phyloP scores from a whole-genome alignment of 2,888 invertebrate genomes.

The Ecliptopera silaceata region DNA sequence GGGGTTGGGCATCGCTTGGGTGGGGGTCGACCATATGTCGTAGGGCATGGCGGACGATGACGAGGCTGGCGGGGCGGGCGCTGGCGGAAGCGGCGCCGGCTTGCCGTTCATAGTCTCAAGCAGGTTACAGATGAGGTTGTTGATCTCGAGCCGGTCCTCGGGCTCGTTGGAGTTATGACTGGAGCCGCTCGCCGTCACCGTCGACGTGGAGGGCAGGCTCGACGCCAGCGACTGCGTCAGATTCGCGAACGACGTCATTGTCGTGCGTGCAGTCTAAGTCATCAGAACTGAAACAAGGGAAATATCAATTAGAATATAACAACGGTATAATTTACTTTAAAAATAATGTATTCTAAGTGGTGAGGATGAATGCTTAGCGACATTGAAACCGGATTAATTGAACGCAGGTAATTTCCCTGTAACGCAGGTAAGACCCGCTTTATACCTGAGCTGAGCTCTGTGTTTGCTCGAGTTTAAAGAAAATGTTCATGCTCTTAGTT shows the following conservation, averaged over 20 bases:
- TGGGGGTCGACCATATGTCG: conserved; percentile 71
- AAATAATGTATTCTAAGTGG: background rate
- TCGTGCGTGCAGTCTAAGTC: conserved; percentile 56
- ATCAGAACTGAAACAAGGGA: conserved; percentile 69
- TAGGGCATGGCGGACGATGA: conserved; percentile 67
- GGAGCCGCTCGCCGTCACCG: conserved; percentile 48
- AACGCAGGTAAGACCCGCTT: background rate
- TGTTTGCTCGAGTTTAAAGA: background rate
- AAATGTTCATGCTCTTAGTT: background rate
- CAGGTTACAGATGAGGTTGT: conserved; percentile 78
- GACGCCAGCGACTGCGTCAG: conserved; percentile 69
- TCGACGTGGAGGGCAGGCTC: conserved; percentile 63
- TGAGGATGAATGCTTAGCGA: background rate
- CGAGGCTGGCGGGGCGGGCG: conserved; percentile 58
- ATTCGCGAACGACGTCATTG: conserved; percentile 75
- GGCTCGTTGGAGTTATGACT: conserved; percentile 54
- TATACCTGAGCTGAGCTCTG: background rate
- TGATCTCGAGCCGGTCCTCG: conserved; percentile 67
- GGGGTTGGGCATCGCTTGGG: conserved; percentile 62
- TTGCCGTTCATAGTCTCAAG: conserved; percentile 78
- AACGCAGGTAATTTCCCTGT: background rate
- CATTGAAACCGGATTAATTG: background rate
- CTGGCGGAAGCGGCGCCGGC: conserved; percentile 60
- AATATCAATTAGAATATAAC: conserved; percentile 20
- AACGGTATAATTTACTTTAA: background rate